Evolutionary conservation across 2,888 invertebrate species (phyloP).

Genomic region (Mongoloraphidia duomilia): DNA sequence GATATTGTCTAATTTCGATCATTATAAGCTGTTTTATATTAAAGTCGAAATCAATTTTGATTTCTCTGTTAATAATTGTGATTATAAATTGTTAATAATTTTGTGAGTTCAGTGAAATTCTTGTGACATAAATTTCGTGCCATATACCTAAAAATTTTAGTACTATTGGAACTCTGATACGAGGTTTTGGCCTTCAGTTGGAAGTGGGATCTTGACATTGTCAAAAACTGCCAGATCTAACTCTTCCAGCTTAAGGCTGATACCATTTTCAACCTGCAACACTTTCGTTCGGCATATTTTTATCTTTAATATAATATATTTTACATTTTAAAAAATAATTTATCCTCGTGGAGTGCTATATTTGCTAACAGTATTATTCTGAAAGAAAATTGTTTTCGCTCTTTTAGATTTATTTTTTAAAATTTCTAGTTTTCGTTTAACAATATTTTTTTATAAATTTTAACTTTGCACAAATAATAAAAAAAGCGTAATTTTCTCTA

Average conservation of each 20-base stretch:
- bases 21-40: not conserved
- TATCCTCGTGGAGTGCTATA: no score
- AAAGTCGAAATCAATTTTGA: not conserved
- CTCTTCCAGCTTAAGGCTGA: constrained; percentile 52
- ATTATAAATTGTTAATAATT: not conserved
- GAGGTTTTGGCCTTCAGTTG: constrained; percentile 34
- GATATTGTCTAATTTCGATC: constrained; percentile 1
- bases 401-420: not conserved
- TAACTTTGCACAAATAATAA: no score
- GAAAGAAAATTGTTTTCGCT: not conserved
- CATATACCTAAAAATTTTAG: constrained; percentile 1
- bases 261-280: not conserved
- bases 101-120: not conserved
- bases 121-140: not conserved
- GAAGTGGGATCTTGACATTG: constrained; percentile 50
- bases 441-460: no score
- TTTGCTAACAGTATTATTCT: not conserved
- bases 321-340: no score
- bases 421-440: not conserved
- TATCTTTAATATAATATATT: no score
- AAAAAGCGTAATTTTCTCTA: no score
- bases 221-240: constrained; percentile 50
- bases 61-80: not conserved
- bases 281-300: no score
- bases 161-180: not conserved